These are phyloP conservation scores for Aviceda subcristata DNA, from an alignment of 2,113 vertebrate species.

Conservation along the genomic window DNA sequence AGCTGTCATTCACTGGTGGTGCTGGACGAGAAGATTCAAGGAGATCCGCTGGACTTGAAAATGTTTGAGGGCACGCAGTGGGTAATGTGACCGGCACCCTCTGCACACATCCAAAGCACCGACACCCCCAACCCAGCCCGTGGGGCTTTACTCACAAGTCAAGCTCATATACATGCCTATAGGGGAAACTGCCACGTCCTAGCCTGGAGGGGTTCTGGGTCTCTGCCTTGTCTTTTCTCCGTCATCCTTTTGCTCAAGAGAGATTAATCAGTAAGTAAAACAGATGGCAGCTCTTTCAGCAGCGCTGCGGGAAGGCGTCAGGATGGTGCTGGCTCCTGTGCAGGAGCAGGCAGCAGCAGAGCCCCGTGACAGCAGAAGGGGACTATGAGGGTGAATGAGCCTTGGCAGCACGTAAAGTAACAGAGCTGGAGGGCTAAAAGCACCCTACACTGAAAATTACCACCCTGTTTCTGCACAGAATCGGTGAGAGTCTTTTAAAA, in stretches of 20 bases:
- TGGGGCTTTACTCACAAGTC: background rate
- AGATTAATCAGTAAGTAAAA: background rate
- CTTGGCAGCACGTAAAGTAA: background rate
- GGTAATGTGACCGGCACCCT: constrained; percentile 35
- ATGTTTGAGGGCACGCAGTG: constrained; percentile 70
- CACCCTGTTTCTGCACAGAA: background rate
- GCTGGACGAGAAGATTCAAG: constrained; percentile 58
- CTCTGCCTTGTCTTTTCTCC: background rate
- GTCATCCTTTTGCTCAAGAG: background rate
- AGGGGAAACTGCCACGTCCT: background rate
- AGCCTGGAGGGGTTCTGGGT: background rate
- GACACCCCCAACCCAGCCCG: background rate
- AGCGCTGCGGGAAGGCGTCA: background rate
- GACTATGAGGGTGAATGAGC: background rate
- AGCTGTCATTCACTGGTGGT: constrained; percentile 68
- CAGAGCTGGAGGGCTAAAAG: background rate
- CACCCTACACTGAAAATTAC: background rate
- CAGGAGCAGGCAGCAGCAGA: background rate
- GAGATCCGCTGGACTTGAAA: constrained; percentile 69
- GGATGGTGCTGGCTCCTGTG: background rate
- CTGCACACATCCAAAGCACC: background rate
- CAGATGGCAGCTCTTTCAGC: background rate
- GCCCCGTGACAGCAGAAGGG: background rate
- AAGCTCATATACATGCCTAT: background rate
- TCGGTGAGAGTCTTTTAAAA: background rate